These are phyloP conservation scores for Microctenopoma steveboyesi DNA, from an alignment of 2,797 vertebrate species.

Conservation along the genomic window DNA sequence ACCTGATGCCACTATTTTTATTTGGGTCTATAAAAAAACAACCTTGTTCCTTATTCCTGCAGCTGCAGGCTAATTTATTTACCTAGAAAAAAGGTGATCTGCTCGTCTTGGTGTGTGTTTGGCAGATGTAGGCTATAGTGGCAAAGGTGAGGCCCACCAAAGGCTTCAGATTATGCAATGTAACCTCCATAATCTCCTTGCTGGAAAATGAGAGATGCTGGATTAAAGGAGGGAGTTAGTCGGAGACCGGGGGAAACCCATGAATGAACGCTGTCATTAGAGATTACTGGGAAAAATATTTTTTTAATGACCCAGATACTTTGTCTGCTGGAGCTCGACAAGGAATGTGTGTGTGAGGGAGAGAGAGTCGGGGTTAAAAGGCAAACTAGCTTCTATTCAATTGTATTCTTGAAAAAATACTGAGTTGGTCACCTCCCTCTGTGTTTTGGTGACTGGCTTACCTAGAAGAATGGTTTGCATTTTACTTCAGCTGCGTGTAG, in stretches of 20 bases:
- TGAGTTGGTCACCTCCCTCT: too few relatives aligned
- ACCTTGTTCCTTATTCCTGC: too few relatives aligned
- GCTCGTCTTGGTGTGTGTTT: slow-evolving; percentile 5
- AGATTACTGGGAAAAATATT: slow-evolving; percentile 61
- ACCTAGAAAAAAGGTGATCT: not conserved
- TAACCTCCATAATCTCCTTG: slow-evolving; percentile 53
- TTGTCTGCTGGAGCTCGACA: slow-evolving; percentile 17
- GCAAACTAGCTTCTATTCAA: too few relatives aligned
- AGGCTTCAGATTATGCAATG: slow-evolving; percentile 59
- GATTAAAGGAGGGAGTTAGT: slow-evolving; percentile 61
- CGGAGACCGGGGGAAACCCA: slow-evolving; percentile 33
- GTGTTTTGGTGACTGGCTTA: too few relatives aligned
- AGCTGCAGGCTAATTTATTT: not conserved
- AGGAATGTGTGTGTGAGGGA: too few relatives aligned
- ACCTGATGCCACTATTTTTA: not conserved
- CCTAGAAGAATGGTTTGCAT: too few relatives aligned
- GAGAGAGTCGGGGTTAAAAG: too few relatives aligned
- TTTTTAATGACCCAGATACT: slow-evolving; percentile 63
- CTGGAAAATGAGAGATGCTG: slow-evolving; percentile 58
- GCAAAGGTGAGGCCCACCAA: slow-evolving; percentile 56
- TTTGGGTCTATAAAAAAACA: not conserved
- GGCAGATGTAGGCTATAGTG: slow-evolving; percentile 52
- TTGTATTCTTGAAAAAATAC: too few relatives aligned
- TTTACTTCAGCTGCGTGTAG: too few relatives aligned
- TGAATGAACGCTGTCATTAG: slow-evolving; percentile 60